Conservation (phyloP, 1,140 invertebrate species). For the Eriosoma lanigerum region DNA sequence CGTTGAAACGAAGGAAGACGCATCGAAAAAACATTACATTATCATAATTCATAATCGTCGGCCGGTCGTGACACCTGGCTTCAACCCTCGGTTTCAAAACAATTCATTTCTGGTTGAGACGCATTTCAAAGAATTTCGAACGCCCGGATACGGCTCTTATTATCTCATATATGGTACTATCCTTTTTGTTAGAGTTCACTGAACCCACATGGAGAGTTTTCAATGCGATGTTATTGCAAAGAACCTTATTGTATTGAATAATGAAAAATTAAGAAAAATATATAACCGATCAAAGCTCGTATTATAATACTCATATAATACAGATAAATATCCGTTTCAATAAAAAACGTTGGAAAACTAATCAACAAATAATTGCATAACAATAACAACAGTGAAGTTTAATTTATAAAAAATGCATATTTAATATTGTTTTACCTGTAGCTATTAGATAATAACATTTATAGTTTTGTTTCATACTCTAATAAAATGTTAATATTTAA, state of each 20-base stretch:
- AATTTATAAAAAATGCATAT: too few relatives aligned
- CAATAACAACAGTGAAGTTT: too few relatives aligned
- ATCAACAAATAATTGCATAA: too few relatives aligned
- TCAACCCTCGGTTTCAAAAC: slow-evolving; percentile 13
- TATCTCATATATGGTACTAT: neutral
- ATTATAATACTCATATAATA: too few relatives aligned
- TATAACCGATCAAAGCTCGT: too few relatives aligned
- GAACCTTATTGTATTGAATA: neutral
- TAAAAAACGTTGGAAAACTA: too few relatives aligned
- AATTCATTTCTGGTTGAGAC: slow-evolving; percentile 7
- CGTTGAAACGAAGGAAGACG: neutral
- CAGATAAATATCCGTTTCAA: too few relatives aligned
- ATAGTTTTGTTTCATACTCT: too few relatives aligned
- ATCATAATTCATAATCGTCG: neutral
- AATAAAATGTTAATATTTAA: too few relatives aligned
- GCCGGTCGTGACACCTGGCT: neutral
- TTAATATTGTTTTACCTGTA: too few relatives aligned
- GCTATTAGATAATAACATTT: too few relatives aligned
- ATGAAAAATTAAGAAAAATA: too few relatives aligned
- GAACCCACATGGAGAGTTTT: neutral
- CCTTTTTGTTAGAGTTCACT: slow-evolving; percentile 4
- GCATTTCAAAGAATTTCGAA: neutral
- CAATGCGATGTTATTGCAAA: neutral
- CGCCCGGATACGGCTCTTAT: slow-evolving; percentile 19
- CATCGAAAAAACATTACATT: neutral